These are phyloP conservation scores for Chrysemys picta DNA, from an alignment of 2,113 vertebrate species.

Conservation along the genomic window DNA sequence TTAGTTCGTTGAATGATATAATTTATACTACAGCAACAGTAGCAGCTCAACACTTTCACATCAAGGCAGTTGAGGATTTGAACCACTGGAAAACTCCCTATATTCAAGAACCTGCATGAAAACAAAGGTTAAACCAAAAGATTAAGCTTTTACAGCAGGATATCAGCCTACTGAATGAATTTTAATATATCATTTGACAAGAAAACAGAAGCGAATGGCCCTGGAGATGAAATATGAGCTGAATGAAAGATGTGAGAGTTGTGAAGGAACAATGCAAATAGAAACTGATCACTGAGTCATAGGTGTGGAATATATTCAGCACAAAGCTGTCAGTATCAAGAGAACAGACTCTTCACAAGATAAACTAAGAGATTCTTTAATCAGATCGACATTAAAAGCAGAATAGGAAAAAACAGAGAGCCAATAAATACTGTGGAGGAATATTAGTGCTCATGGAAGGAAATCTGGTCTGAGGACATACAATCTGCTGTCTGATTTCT, in stretches of 20 bases:
- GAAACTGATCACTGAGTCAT: not conserved
- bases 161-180: not conserved
- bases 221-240: not conserved
- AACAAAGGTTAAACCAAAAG: not conserved
- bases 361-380: not conserved
- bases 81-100: not conserved
- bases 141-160: not conserved
- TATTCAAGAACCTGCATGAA: not conserved
- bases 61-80: not conserved
- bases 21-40: not conserved
- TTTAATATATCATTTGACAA: not conserved
- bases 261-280: not conserved
- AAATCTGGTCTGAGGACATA: not conserved
- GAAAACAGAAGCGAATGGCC: not conserved
- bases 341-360: not conserved
- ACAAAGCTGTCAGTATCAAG: not conserved
- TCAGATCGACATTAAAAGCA: not conserved
- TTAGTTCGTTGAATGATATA: not conserved
- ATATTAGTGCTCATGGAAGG: not conserved
- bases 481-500: no score
- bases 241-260: not conserved
- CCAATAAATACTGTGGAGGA: not conserved
- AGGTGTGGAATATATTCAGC: not conserved
- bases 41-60: not conserved
- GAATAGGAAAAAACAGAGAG: not conserved